Base-by-base conservation (phyloP, 2,113 vertebrate species). In the Muntiacus muntjak region DNA sequence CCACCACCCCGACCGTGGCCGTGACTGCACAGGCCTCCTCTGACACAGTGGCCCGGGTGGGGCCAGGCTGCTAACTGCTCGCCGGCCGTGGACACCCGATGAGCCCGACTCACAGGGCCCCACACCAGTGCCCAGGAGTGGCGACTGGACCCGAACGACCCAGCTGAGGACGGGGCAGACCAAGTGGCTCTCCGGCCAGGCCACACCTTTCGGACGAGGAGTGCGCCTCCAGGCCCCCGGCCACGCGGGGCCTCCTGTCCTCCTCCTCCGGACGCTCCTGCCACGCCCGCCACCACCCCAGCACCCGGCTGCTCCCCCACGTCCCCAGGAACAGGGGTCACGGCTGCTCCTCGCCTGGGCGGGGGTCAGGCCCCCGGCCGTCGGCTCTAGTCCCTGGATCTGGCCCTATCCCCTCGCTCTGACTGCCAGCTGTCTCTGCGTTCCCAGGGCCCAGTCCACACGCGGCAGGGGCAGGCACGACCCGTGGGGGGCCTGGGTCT, bases 191-290 rank as follows among this genome's bases (percentile, higher is more conserved):
- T 30, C 36, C 64, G 0, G 43, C 30, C 58, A 60, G 71, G 93
- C 96, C 74, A n/a, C 45, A 62, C 17, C 91, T 87, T 92, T 52
- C 36, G 45, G 96, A 88, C 1, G 8, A 62, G 71, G 54, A 64
- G 30, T 12, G 2, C 4, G 6, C 3, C 7, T 58, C 23, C 40
- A 43, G 13, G 60, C 23, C 78, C 82, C 79, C 47, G 23, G 23
- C 55, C 55, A 1, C 2, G 3, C 23, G 33, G 16, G 30, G 36
- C 36, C 28, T 54, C 60, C 40, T 90, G 74, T 43, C 16, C 40
- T 26, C 28, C 5, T 50, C 21, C 2, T 45, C 45, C 0, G 9
- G 54, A 28, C 3, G 7, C 21, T 43, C 33, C 50, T 0, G 2
- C n/a, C 62, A 26, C 1, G 3, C 19, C 1, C 19, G 33, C 50